A percentile compares a stretch with the other conserved stretches of the same genome.
phyloP scores from a whole-genome alignment of 1,140 invertebrate species.

The Scaptomyza pallida region DNA sequence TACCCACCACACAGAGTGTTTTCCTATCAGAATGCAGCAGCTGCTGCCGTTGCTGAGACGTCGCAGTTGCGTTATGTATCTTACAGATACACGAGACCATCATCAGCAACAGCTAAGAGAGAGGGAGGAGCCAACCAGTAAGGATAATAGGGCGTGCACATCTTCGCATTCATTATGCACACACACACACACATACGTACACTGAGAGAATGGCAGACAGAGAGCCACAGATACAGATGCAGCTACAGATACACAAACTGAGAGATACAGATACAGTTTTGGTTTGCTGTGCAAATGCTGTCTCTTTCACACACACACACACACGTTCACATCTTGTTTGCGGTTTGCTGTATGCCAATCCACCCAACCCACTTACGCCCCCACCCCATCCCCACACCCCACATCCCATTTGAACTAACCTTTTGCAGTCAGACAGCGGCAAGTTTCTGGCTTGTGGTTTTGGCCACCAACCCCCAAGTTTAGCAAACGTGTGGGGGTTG shows the following conservation, averaged over 20 bases:
- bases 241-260: constrained; percentile 44
- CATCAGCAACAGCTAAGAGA: constrained; percentile 12
- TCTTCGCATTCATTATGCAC: constrained; percentile 83
- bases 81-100: constrained; percentile 62
- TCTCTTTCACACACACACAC: constrained; percentile 24
- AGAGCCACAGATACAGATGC: constrained; percentile 36
- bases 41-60: neutral
- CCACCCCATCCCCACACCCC: neutral
- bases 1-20: constrained; percentile 45
- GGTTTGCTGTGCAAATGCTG: constrained; percentile 41
- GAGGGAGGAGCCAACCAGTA: constrained; percentile 72
- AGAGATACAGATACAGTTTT: constrained; percentile 44
- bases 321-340: constrained; percentile 35
- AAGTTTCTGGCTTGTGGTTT: constrained; percentile 58
- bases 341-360: constrained; percentile 16
- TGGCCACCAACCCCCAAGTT: constrained; percentile 25
- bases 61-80: constrained; percentile 51
- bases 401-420: constrained; percentile 3
- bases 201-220: constrained; percentile 5
- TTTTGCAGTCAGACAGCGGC: constrained; percentile 57
- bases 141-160: constrained; percentile 83
- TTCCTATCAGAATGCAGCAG: constrained; percentile 75
- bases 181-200: constrained; percentile 32
- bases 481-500: constrained; percentile 24
- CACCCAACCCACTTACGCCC: neutral